Evolutionary conservation across 2,797 vertebrate genomes (phyloP).

Genomic region (Xiphorhynchus erythropygius): DNA sequence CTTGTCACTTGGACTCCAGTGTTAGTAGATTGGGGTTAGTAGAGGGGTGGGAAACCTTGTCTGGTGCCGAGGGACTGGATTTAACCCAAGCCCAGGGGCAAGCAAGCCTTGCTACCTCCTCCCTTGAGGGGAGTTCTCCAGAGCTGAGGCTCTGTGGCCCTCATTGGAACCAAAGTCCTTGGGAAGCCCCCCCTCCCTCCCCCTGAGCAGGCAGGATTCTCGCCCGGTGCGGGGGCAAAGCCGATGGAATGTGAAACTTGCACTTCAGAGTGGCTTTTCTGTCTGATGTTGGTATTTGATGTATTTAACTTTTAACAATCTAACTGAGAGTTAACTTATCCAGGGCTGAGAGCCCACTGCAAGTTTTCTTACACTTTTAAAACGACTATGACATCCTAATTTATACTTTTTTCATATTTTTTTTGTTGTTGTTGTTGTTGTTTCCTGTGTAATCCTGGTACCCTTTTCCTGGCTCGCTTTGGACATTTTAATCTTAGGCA

Average conservation of each 20-base stretch:
- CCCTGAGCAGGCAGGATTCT: constrained; percentile 42
- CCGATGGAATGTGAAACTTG: constrained; percentile 64
- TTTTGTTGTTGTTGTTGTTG: neutral
- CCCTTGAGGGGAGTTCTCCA: constrained; percentile 6
- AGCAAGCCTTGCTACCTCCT: constrained; percentile 58
- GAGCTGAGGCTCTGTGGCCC: constrained; percentile 41
- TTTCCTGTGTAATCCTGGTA: neutral
- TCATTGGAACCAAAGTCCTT: constrained; percentile 72
- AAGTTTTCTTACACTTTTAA: constrained; percentile 64
- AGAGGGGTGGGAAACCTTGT: neutral
- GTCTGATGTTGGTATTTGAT: constrained; percentile 27
- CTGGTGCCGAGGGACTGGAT: constrained; percentile 48
- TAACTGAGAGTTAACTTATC: constrained; percentile 65
- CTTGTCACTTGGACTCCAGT: neutral
- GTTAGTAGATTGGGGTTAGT: neutral
- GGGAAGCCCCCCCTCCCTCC: constrained; percentile 9
- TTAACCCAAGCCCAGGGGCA: constrained; percentile 40
- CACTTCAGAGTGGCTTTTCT: constrained; percentile 40
- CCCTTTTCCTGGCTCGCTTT: neutral
- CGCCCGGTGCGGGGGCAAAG: constrained; percentile 10
- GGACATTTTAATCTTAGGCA: constrained; percentile 26
- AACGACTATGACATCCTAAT: constrained; percentile 35
- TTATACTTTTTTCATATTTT: constrained; percentile 19
- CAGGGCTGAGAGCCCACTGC: constrained; percentile 50
- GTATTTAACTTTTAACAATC: constrained; percentile 57